phyloP scores from a whole-genome alignment of 1,140 invertebrate species.

The Drosophila teissieri region DNA sequence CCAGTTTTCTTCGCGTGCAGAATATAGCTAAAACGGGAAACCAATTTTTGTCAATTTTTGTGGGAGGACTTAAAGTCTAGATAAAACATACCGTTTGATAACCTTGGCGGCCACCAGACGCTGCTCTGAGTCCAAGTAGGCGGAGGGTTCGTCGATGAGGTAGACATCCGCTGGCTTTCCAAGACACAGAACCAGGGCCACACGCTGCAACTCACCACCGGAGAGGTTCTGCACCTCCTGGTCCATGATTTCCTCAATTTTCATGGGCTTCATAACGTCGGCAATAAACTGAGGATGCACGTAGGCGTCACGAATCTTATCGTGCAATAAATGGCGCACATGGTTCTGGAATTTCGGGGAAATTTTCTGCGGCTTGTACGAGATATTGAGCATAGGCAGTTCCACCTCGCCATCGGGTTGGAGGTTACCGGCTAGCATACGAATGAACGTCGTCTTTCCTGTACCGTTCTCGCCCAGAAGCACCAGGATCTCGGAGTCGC shows the following conservation, averaged over 20 bases:
- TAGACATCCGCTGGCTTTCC: slow-evolving; percentile 99
- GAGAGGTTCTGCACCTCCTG: slow-evolving; percentile 99
- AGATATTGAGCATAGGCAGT: slow-evolving; percentile 97
- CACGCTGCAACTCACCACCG: slow-evolving; percentile 99
- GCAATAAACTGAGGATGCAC: slow-evolving; percentile 98
- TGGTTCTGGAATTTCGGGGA: slow-evolving; percentile 98
- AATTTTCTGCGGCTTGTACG: slow-evolving; percentile 99
- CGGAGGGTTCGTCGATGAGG: slow-evolving; percentile 99
- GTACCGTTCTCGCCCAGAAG: slow-evolving; percentile 99
- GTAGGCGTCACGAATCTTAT: slow-evolving; percentile 98
- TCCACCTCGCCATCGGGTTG: slow-evolving; percentile 93
- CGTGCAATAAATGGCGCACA: slow-evolving; percentile 95
- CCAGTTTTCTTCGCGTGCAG: slow-evolving; percentile 99
- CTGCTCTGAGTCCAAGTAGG: slow-evolving; percentile 99
- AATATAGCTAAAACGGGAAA: slow-evolving; percentile 92
- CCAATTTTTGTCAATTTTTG: neutral
- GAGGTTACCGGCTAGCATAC: slow-evolving; percentile 98
- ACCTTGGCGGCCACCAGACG: slow-evolving; percentile 99
- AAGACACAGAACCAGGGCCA: slow-evolving; percentile 97
- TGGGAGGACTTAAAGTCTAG: slow-evolving; percentile 4
- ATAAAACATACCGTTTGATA: slow-evolving; percentile 92
- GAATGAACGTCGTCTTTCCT: slow-evolving; percentile 99
- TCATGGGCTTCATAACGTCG: slow-evolving; percentile 99
- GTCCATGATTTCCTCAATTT: slow-evolving; percentile 99
- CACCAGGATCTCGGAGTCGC: slow-evolving; percentile 99